Percentiles rank a stretch among this genome's conserved stretches.
Evolutionary conservation across 2,888 invertebrate species (phyloP).

Genomic region (Eugnorisma glareosa): DNA sequence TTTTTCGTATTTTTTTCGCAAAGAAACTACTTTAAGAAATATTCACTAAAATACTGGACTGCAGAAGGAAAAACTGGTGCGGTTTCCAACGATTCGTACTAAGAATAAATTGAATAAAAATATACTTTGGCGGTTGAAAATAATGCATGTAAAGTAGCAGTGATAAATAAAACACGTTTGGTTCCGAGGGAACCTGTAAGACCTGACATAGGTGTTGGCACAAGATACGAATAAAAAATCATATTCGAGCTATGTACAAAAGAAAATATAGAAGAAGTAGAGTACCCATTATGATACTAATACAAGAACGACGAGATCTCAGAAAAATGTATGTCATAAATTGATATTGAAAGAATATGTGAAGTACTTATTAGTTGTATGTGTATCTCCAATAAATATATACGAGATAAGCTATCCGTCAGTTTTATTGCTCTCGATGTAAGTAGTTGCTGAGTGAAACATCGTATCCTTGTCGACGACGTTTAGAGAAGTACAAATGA

Average conservation of each 20-base stretch:
- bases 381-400: slow-evolving; percentile 51
- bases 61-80: slow-evolving; percentile 3
- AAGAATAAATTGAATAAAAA: slow-evolving; percentile 6
- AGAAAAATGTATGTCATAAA: slow-evolving; percentile 58
- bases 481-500: slow-evolving; percentile 55
- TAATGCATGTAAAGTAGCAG: slow-evolving; percentile 24
- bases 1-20: slow-evolving; percentile 31
- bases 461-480: slow-evolving; percentile 51
- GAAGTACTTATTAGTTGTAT: slow-evolving; percentile 47
- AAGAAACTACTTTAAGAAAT: slow-evolving; percentile 33
- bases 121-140: slow-evolving; percentile 1
- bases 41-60: slow-evolving; percentile 31
- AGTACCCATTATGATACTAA: slow-evolving; percentile 29
- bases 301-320: slow-evolving; percentile 35
- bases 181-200: not conserved
- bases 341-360: slow-evolving; percentile 65
- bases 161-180: slow-evolving; percentile 9
- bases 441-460: slow-evolving; percentile 60
- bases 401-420: slow-evolving; percentile 57
- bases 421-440: slow-evolving; percentile 59
- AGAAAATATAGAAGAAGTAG: not conserved
- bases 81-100: not conserved
- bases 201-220: not conserved
- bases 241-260: slow-evolving; percentile 6
- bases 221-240: slow-evolving; percentile 2